Evolutionary conservation across 2,797 vertebrate species (phyloP).

Genomic region (Anguilla obscura): DNA sequence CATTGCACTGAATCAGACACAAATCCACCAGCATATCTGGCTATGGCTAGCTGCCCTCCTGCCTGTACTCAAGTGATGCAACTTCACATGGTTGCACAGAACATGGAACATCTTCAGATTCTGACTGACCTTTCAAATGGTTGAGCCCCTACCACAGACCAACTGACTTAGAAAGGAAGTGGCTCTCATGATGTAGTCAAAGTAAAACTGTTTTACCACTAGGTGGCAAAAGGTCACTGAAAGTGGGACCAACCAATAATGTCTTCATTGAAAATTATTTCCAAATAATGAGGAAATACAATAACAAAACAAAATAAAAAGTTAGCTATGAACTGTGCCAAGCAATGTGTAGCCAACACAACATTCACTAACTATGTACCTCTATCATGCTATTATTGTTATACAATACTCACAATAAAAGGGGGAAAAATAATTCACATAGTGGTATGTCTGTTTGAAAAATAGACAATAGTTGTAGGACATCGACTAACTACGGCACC

Average conservation of each 20-base stretch:
- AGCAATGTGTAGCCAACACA: background rate
- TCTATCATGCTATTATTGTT: too few species aligned
- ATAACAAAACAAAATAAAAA: background rate
- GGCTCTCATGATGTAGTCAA: background rate
- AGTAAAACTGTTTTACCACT: background rate
- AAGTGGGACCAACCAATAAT: background rate
- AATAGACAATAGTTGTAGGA: background rate
- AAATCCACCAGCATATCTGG: constrained; percentile 91
- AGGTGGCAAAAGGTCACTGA: background rate
- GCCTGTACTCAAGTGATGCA: constrained; percentile 86
- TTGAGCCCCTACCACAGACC: background rate
- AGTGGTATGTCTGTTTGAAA: background rate
- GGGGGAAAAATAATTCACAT: background rate
- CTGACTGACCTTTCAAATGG: background rate
- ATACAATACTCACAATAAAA: background rate
- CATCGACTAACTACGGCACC: too few species aligned
- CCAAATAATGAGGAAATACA: background rate
- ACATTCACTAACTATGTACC: background rate
- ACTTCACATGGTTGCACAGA: constrained; percentile 81
- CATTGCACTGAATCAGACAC: constrained; percentile 77
- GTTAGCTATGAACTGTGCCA: background rate
- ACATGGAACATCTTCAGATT: background rate
- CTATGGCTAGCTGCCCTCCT: constrained; percentile 93
- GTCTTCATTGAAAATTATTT: background rate
- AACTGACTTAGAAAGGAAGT: background rate